Evolutionary conservation across 2,113 vertebrate genomes (phyloP), one percentile per base, ranked within the genome.

Genomic region (Dromaius novaehollandiae): DNA sequence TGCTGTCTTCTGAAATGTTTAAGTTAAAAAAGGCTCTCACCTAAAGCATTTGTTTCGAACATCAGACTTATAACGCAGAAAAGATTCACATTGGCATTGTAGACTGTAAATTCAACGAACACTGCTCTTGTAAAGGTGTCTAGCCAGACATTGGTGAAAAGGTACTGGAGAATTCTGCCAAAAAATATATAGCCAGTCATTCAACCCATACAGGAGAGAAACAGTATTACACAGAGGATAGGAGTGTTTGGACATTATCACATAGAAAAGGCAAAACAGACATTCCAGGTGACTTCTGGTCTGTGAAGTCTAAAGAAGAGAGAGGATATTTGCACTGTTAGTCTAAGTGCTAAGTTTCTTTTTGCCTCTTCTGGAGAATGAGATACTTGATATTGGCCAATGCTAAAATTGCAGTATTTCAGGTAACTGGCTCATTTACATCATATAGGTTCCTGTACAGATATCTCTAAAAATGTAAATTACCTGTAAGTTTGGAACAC

Each of bases 51-150:
- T 91, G 98, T 99, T 97, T 99, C 99, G 93, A 99, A 98, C 76
- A 98, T 98, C 75, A 99, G 98, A 5, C 96, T 99, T 91, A 99
- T 95, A 22, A 99, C 98, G 96, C 99, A 99, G 98, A 99, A 99
- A 68, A 99, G 98, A 97, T 99, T 99, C 96, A 99, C 98, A 0
- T 99, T 99, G 89, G 99, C 99, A 6, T 99, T 99, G 97, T 99
- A 99, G 94, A 99, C 98, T 2, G 99, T 99, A 96, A 99, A 99
- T 97, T 99, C 99, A 79, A 99, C 98, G 97, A 99, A 99, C 93
- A 99, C 95, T 1, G 99, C 99, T 93, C 99, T 98, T 18, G 99
- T 99, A 96, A 99, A 98, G 73, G 95, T 86, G 82, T 99, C 99
- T 82, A 99, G 97, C 99, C 99, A 99, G 75, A 98, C 95, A 21